Conservation (phyloP, 2,113 vertebrate genomes). For the Pristiophorus japonicus region DNA sequence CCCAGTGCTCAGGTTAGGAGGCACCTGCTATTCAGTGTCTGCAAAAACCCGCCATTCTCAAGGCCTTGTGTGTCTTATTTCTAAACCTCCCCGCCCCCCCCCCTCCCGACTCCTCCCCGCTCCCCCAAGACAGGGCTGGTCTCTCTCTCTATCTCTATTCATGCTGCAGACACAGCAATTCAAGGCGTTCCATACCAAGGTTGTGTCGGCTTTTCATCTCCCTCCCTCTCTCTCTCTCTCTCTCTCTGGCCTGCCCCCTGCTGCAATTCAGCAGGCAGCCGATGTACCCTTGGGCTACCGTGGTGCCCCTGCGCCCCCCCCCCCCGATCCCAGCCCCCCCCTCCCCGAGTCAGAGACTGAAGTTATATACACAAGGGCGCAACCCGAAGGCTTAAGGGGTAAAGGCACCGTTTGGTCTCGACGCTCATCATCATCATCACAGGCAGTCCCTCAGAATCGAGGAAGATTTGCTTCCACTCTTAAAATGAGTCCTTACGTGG, state of each 20-base stretch:
- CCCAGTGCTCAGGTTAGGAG: slow-evolving; percentile 47
- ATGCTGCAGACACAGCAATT: not conserved
- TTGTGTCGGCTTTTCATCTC: not conserved
- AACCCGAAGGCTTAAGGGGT: not conserved
- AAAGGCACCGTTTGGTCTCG: too few species aligned
- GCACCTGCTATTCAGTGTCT: slow-evolving; percentile 48
- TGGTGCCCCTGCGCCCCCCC: not conserved
- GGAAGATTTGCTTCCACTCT: too few species aligned
- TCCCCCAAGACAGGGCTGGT: not conserved
- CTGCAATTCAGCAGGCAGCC: not conserved
- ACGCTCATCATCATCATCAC: too few species aligned
- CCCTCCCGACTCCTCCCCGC: not conserved
- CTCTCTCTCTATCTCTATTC: not conserved
- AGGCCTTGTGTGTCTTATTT: not conserved
- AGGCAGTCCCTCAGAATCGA: too few species aligned
- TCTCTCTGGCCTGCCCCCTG: not conserved
- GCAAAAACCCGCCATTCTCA: slow-evolving; percentile 8
- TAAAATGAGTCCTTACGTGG: too few species aligned
- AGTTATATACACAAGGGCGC: not conserved
- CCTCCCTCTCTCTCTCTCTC: too few species aligned
- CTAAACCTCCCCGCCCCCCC: not conserved
- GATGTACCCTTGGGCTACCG: not conserved
- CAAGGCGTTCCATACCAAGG: not conserved
- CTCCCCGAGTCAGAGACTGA: too few species aligned
- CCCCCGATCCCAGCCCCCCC: too few species aligned